Evolutionary conservation across 2,888 invertebrate species (phyloP), one percentile per base, ranked within the genome.

Genomic region (Conistra vaccinii): DNA sequence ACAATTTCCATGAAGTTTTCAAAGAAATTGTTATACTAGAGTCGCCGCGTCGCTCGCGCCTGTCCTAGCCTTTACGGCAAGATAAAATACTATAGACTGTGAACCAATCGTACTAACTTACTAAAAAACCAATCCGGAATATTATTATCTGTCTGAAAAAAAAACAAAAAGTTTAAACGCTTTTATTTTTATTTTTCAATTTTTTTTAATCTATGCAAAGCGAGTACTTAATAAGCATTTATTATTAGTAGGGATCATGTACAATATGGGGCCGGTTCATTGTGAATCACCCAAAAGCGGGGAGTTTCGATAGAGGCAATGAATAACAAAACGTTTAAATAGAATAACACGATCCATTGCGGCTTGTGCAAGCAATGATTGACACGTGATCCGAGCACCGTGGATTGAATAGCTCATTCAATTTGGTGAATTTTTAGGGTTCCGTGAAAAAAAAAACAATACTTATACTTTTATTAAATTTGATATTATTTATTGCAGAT

Each of bases 271-370:
- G 71, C 87, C 89, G 82, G 85, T 83, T 90, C 90, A 91, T 94
- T 94, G 92, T 93, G 88, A 89, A 87, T 87, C 89, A 86, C 89
- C 92, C 89, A 89, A 91, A 92, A 91, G 87, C 89, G 89, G 91
- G 94, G 91, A 90, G 89, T 90, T 90, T 90, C 91, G 92, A 95
- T 95, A 94, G 91, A 90, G 93, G 93, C 94, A 95, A 94, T 95
- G 95, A 96, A 96, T 95, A 95, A 95, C 93, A 94, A 89, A 91
- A 91, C 90, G 90, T 91, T 92, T 91, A 92, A 94, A 95, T 93
- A 93, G 93, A 95, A 95, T 94, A 95, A 95, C 95, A 94, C 92
- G 93, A 92, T 91, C 92, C 92, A 92, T 91, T 91, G 92, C 92
- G 91, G 92, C 90, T 88, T 90, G 92, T 91, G 90, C 91, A 92